phyloP scores from a whole-genome alignment of 2,888 invertebrate genomes.

The Drosophila emarginata region DNA sequence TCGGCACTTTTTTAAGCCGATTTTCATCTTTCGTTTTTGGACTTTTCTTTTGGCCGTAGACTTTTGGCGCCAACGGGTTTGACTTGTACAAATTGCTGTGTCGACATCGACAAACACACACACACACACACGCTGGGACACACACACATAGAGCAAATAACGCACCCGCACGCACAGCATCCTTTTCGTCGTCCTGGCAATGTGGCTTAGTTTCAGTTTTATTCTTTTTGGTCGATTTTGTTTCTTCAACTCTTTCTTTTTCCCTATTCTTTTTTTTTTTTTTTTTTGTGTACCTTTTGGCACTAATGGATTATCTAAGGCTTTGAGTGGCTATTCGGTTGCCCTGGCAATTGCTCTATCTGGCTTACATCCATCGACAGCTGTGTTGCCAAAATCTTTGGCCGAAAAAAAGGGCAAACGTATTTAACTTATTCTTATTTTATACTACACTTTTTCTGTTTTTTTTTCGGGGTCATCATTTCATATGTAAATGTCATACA shows the following conservation, averaged over 20 bases:
- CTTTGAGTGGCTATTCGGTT: conserved; percentile 72
- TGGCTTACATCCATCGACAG: conserved; percentile 39
- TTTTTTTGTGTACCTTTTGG: conserved; percentile 53
- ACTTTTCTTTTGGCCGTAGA: conserved; percentile 69
- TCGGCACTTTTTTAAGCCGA: conserved; percentile 69
- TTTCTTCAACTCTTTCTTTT: not conserved
- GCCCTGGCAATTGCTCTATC: conserved; percentile 51
- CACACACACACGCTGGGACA: conserved; percentile 14
- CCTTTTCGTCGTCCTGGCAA: conserved; percentile 46
- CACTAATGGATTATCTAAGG: conserved; percentile 79
- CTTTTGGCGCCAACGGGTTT: conserved; percentile 80
- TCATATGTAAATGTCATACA: conserved; percentile 38
- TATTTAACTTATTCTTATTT: conserved; percentile 10
- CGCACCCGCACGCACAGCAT: conserved; percentile 69
- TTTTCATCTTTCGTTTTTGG: conserved; percentile 63
- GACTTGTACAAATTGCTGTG: conserved; percentile 80
- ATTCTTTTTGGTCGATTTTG: conserved; percentile 10
- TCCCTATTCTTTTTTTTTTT: conserved; percentile 16
- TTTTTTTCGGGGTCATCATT: conserved; percentile 24
- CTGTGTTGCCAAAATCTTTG: conserved; percentile 48
- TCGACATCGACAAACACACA: conserved; percentile 49
- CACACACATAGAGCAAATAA: conserved; percentile 16
- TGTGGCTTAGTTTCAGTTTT: conserved; percentile 26
- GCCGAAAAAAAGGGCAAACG: conserved; percentile 29
- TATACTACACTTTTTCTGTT: conserved; percentile 6